Conservation (phyloP, 2,113 vertebrate species). For the Periophthalmodon schlosseri region DNA sequence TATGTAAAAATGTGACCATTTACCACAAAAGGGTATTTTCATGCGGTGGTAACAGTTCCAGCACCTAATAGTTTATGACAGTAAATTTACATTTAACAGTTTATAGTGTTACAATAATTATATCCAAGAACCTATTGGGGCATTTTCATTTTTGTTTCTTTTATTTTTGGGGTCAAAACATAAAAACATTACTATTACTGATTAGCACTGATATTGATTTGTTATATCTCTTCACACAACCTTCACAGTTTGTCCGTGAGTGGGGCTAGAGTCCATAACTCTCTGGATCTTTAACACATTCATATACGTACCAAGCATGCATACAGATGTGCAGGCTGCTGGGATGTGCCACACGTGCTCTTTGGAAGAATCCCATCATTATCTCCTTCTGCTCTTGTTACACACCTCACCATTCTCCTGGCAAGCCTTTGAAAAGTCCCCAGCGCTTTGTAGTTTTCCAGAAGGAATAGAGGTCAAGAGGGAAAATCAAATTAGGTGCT, state of each 20-base stretch:
- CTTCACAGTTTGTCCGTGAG: not conserved
- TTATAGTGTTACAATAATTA: too few species aligned
- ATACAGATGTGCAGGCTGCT: not conserved
- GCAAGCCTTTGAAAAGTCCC: conserved; percentile 46
- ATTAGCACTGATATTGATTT: not conserved
- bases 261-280: not conserved
- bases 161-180: not conserved
- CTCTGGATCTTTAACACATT: not conserved
- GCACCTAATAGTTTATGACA: too few species aligned
- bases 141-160: too few species aligned
- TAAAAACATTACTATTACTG: not conserved
- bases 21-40: too few species aligned
- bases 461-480: conserved; percentile 69
- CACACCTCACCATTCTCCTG: conserved; percentile 15
- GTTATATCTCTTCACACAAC: not conserved
- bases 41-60: too few species aligned
- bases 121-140: too few species aligned
- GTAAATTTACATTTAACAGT: too few species aligned
- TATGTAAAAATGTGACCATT: too few species aligned
- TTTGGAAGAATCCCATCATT: conserved; percentile 27
- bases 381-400: conserved; percentile 28
- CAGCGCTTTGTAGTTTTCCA: conserved; percentile 51
- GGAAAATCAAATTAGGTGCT: conserved; percentile 66
- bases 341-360: not conserved
- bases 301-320: not conserved